These are phyloP conservation scores for Chinchilla lanigera DNA, from an alignment of 2,113 vertebrate species.

Conservation along the genomic window DNA sequence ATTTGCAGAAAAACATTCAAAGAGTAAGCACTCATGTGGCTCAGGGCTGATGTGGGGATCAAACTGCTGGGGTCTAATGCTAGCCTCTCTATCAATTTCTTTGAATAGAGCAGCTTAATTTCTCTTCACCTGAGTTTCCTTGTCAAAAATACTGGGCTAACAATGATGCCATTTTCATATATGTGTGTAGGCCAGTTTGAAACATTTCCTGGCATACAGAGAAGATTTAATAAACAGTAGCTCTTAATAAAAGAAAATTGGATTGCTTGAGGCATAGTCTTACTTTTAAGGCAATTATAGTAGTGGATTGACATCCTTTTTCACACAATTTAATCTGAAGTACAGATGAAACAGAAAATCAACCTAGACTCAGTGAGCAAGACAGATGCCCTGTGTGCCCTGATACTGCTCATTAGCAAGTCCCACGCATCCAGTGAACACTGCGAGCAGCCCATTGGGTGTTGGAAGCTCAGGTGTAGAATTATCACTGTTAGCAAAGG, in stretches of 20 bases:
- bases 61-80: not conserved
- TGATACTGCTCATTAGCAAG: too few species aligned
- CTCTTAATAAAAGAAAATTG: not conserved
- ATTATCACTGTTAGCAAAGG: not conserved
- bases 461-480: not conserved
- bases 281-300: not conserved
- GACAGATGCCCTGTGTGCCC: not conserved
- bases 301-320: not conserved
- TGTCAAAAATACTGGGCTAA: not conserved
- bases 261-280: not conserved
- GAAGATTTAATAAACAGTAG: not conserved
- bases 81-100: not conserved
- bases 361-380: not conserved
- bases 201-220: not conserved
- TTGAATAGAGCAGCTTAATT: not conserved
- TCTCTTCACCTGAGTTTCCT: not conserved
- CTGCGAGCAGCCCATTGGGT: not conserved
- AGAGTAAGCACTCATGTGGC: not conserved
- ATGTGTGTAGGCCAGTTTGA: not conserved
- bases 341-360: not conserved
- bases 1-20: not conserved
- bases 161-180: not conserved
- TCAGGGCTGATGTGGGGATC: not conserved
- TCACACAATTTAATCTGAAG: conserved; percentile 2
- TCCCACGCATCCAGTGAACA: not conserved